Conservation (phyloP, 2,797 vertebrate species). For the Mormyrops boulengeri region DNA sequence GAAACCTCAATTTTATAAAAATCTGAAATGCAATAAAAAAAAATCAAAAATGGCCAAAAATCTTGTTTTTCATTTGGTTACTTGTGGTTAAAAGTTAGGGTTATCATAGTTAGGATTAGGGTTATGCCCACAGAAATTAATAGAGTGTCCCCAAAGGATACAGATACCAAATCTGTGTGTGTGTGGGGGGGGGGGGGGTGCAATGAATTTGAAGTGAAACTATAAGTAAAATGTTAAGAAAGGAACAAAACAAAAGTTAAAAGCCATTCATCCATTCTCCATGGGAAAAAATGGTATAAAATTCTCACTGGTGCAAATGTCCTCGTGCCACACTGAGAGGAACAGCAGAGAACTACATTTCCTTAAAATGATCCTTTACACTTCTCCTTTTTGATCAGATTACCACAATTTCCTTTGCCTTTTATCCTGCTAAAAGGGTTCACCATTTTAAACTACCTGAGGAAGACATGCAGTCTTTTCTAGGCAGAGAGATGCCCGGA, state of each 20-base stretch:
- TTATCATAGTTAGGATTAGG: neutral
- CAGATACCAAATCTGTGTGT: neutral
- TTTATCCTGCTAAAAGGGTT: slow-evolving; percentile 30
- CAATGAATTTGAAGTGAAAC: neutral
- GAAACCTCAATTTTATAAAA: neutral
- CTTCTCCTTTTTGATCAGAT: slow-evolving; percentile 9
- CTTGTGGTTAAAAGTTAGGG: neutral
- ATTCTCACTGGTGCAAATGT: neutral
- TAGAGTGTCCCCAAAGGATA: neutral
- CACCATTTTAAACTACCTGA: slow-evolving; percentile 42
- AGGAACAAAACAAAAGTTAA: neutral
- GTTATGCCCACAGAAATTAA: neutral
- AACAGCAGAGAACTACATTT: neutral
- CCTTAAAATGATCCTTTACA: neutral
- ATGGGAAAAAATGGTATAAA: neutral
- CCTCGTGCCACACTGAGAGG: neutral
- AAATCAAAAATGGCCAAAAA: neutral
- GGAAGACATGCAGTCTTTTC: slow-evolving; percentile 39
- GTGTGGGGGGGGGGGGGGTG: neutral
- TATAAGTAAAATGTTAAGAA: neutral
- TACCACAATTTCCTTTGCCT: slow-evolving; percentile 26
- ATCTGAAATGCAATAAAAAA: neutral
- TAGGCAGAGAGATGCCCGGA: slow-evolving; percentile 44
- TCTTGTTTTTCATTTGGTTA: neutral
- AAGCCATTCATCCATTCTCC: neutral